phyloP scores from a whole-genome alignment of 2,888 invertebrate genomes.

The Drosophila mimetica region DNA sequence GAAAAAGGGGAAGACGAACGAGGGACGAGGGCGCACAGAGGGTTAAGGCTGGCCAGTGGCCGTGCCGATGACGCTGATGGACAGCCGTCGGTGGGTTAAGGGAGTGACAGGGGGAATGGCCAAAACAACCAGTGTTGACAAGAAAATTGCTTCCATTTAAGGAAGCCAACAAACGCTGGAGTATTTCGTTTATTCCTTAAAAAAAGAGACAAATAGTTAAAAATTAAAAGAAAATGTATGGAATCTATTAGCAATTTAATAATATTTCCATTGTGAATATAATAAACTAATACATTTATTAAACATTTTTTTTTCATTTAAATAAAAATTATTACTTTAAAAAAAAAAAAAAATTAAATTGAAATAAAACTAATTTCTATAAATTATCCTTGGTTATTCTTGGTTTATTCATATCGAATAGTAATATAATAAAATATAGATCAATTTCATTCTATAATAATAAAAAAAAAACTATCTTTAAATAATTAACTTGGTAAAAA shows the following conservation, averaged over 20 bases:
- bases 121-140: constrained; percentile 14
- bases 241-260: no score
- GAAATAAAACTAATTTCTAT: no score
- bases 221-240: neutral
- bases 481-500: neutral
- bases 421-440: no score
- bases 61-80: constrained; percentile 29
- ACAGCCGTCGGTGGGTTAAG: constrained; percentile 16
- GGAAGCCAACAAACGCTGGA: neutral
- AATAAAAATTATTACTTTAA: no score
- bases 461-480: no score
- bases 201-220: neutral
- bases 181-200: neutral
- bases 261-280: no score
- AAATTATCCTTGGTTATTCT: no score
- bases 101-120: constrained; percentile 4
- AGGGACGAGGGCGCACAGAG: neutral
- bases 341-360: no score
- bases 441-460: no score
- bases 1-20: neutral
- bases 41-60: constrained; percentile 11
- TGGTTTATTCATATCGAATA: no score
- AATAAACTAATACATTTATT: no score
- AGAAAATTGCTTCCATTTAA: constrained; percentile 6
- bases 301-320: no score